Conservation (phyloP, 2,797 vertebrate genomes). For the Oreochromis grahami region DNA sequence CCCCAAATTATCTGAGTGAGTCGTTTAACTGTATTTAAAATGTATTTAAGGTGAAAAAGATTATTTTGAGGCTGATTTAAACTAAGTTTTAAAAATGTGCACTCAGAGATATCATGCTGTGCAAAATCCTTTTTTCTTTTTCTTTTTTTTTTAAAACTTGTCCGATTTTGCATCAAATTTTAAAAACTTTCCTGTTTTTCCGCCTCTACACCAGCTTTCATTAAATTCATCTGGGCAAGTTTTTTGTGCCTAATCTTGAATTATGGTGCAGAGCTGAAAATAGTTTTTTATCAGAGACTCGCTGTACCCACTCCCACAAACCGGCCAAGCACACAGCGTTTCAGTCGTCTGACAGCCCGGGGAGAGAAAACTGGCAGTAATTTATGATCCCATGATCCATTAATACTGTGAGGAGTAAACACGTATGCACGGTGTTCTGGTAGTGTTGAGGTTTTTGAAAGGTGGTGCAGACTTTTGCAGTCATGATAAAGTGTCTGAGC, state of each 20-base stretch:
- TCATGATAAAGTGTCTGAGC: background rate
- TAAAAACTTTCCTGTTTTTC: accelerated
- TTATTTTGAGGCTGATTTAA: background rate
- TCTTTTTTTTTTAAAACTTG: background rate
- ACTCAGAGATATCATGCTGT: background rate
- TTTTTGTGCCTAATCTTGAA: background rate
- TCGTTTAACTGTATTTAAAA: background rate
- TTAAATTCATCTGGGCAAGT: background rate
- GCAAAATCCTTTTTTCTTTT: background rate
- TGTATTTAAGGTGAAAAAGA: accelerated
- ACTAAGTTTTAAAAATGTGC: accelerated
- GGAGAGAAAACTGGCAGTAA: background rate
- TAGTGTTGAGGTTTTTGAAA: background rate
- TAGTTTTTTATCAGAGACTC: background rate
- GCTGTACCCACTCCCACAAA: background rate
- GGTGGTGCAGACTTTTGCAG: background rate
- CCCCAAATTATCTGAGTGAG: background rate
- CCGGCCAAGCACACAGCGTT: background rate
- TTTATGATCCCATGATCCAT: background rate
- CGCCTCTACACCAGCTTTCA: background rate
- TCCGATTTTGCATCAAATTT: background rate
- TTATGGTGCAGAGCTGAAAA: background rate
- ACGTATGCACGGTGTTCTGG: background rate
- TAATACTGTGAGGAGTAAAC: background rate
- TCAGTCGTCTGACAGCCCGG: background rate